Evolutionary conservation across 2,113 vertebrate species (phyloP).

Genomic region (Bagarius yarrelli): DNA sequence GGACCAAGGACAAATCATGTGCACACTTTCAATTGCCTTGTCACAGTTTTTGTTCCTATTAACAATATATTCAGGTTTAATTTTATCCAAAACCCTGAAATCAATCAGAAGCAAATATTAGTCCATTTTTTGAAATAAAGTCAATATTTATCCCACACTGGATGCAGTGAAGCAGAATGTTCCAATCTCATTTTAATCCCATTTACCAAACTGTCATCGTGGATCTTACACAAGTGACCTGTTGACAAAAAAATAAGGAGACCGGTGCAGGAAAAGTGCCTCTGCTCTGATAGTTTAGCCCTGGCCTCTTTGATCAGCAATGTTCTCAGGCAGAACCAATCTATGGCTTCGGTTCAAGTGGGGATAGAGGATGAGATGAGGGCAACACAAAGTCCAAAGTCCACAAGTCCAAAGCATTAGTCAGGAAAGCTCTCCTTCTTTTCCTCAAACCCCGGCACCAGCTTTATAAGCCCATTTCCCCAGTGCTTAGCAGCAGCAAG

Average conservation of each 20-base stretch:
- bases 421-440: slow-evolving; percentile 14
- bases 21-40: neutral
- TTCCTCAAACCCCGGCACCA: slow-evolving; percentile 1
- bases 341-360: neutral
- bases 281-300: slow-evolving; percentile 7
- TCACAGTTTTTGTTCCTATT: neutral
- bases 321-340: slow-evolving; percentile 17
- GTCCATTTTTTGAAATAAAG: neutral
- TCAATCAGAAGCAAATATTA: neutral
- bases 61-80: neutral
- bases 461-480: slow-evolving; percentile 56
- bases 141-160: neutral
- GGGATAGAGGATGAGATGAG: neutral
- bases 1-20: neutral
- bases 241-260: slow-evolving; percentile 36
- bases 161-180: neutral
- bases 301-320: slow-evolving; percentile 20
- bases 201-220: slow-evolving; percentile 32
- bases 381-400: neutral
- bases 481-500: slow-evolving; percentile 53
- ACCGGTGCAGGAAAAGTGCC: slow-evolving; percentile 15
- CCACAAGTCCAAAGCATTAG: slow-evolving; percentile 19
- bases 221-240: slow-evolving; percentile 12
- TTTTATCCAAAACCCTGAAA: neutral
- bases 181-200: slow-evolving; percentile 32